Evolutionary conservation across 2,113 vertebrate species (phyloP), one percentile per base, ranked within the genome.

Genomic region (Ceratotherium simum): DNA sequence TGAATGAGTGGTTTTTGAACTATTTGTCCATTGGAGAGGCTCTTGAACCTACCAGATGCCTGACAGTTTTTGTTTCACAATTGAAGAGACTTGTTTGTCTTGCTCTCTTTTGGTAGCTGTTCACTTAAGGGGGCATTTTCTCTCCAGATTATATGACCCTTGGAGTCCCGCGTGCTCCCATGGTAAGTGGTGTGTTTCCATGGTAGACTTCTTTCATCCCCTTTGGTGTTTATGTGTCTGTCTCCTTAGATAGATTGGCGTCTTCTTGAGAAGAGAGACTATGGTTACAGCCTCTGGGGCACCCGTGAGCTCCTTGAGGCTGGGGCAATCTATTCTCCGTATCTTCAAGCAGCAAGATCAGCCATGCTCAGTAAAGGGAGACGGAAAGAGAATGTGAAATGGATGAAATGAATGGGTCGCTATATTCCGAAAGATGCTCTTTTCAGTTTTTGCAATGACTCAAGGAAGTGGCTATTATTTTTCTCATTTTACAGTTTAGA

Each of bases 321-420:
- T 0, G 1, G 39, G 76, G 11, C 21, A 1, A 0, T 9, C 9
- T 39, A 0, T 5, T 42, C 17, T 18, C 46, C 65, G 54, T 65
- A 0, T 46, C n/a, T 64, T 70, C 6, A 17, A 33, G 70, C 51
- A 0, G 36, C 5, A 3, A 10, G 13, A 0, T 8, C 1, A 23
- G 29, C 65, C 2, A 0, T 25, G 18, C 46, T 73, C 46, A 1
- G 3, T n/a, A 3, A 31, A 84, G 42, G 13, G n/a, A 11, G 33
- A 1, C 1, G 4, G 70, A 20, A 25, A 1, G 58, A 46, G 29
- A 33, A 17, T 0, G 39, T 29, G 10, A 14, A 3, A 0, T 5
- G 60, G 2, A 21, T 1, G 31, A 13, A 23, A 5, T 11, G 14
- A 18, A 2, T 2, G 0, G 5, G 1, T 25, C 12, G 29, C 17